Evolutionary conservation across 1,140 invertebrate species (phyloP), one percentile per base, ranked within the genome.

Genomic region (Ganaspis sp.): DNA sequence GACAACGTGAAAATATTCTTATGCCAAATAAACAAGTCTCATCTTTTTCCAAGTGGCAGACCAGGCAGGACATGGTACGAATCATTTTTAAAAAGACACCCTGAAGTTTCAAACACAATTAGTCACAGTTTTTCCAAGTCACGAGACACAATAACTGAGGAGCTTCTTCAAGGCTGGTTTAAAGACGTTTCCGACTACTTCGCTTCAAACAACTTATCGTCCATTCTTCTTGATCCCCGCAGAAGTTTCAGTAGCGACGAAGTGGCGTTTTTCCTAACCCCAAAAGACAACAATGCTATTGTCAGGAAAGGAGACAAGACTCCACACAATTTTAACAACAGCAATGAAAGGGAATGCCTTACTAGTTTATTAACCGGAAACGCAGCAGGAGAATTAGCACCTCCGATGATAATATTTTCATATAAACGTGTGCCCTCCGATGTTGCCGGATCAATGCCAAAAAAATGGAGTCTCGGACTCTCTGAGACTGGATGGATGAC

Each of bases 401-500:
- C 81, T 17, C 82, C 83, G 0, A 82, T 85, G 78, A 75, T 87
- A 26, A 70, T 86, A 11, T 86, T 81, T 45, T 69, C 73, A 0
- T 87, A 85, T 23, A 73, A 81, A 69, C 75, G 72, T 70, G 76
- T 86, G 29, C 83, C 82, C 21, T 23, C 21, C 4, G n/a, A 79
- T 4, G 80, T 87, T 21, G 70, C 80, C 9, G 15, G 15, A 9
- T 74, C n/a, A 40, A 70, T 87, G 12, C 85, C 82, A 9, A 69
- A 82, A 58, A 69, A 74, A 29, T 89, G 86, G 86, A 80, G 70
- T 9, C 78, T 87, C 26, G 88, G 90, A 21, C 78, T 80, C 72
- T 86, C 87, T 21, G 84, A 90, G 37, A 84, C 42, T 73, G 87
- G 89, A 2, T 92, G 91, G 89, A 91, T 90, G 89, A 90, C 80